Conservation (phyloP, 92 coral and sea anemone genomes). For the Parazoanthus atlanticus region DNA sequence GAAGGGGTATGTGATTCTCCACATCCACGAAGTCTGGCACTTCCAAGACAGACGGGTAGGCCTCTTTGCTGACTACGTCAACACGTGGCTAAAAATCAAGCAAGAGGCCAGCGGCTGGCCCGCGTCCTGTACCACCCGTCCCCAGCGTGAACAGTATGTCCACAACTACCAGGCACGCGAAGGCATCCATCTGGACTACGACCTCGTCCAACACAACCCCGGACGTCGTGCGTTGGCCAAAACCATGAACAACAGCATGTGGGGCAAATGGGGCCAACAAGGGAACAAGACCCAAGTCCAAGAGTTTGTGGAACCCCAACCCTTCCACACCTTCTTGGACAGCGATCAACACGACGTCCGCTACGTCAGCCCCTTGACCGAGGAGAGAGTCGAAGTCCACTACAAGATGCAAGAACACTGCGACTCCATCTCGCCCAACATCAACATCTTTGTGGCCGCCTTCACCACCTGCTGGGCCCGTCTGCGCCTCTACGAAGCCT, state of each 20-base stretch:
- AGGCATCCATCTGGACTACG: background rate
- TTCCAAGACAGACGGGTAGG: background rate
- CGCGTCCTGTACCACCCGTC: background rate
- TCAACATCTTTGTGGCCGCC: conserved; percentile 23
- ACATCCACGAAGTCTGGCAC: conserved; percentile 37
- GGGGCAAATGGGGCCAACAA: conserved; percentile 36
- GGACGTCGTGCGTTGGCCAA: conserved; percentile 14
- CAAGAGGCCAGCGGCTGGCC: conserved; percentile 30
- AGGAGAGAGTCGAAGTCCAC: conserved; percentile 5
- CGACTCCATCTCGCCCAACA: background rate
- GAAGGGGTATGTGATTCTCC: background rate
- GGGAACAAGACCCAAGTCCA: background rate
- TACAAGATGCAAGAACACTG: background rate
- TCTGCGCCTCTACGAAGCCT: conserved; percentile 14
- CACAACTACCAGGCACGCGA: background rate
- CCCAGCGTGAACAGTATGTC: background rate
- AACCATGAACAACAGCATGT: conserved; percentile 14
- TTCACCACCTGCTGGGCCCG: too few relatives aligned
- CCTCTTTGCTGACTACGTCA: conserved; percentile 22
- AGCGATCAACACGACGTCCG: background rate
- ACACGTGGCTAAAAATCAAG: conserved; percentile 27
- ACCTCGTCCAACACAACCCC: background rate
- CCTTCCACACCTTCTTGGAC: background rate
- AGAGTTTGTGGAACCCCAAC: background rate
- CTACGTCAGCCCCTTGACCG: background rate